Base-by-base conservation (phyloP, 2,888 invertebrate species). In the Eurytoma adleriae region DNA sequence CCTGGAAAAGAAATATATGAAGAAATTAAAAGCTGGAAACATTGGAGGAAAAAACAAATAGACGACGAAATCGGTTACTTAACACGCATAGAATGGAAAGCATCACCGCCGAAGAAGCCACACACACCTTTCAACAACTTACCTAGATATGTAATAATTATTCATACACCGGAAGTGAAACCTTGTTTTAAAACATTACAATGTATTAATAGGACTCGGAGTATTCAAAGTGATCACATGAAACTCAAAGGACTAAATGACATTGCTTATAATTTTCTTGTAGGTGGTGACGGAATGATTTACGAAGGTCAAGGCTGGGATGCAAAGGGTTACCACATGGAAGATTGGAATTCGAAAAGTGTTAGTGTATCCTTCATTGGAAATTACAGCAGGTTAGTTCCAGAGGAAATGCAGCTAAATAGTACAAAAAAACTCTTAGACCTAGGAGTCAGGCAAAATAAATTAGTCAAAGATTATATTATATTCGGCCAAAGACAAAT, bases 251-350 rank as follows among this genome's bases (percentile, higher is more conserved):
- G 91, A 0, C 94, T 94, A 92, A 92, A 71, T 4, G 84, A 84
- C 50, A 84, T 85, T n/a, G 82, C 24, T 0, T 96, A 95, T 88
- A 96, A 95, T 87, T 97, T 96, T 85, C 90, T 96, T 2, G 93
- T 96, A 1, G 96, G 96, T 0, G 96, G 96, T 3, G 96, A 96
- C 87, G 96, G 96, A 0, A 92, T 93, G 13, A 94, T 94, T 0
- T 96, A 95, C 88, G 93, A 92, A 83, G 96, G 95, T 0, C 93
- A 96, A 7, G 95, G 95, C 1, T 96, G 96, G 96, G 93, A 94
- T 83, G 90, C 90, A 78, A 91, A 93, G 62, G 96, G 96, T 0
- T 94, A 96, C 0, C 96, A 96, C 86, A 93, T 95, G 0, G 10
- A n/a, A 1, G 48, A 12, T 18, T 95, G 93, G 86, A 96, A 96